A percentile compares a stretch with the other conserved stretches of the same genome.
These are phyloP conservation scores for Octonoba sinensis DNA, from an alignment of 2,888 invertebrate species.

Conservation along the genomic window DNA sequence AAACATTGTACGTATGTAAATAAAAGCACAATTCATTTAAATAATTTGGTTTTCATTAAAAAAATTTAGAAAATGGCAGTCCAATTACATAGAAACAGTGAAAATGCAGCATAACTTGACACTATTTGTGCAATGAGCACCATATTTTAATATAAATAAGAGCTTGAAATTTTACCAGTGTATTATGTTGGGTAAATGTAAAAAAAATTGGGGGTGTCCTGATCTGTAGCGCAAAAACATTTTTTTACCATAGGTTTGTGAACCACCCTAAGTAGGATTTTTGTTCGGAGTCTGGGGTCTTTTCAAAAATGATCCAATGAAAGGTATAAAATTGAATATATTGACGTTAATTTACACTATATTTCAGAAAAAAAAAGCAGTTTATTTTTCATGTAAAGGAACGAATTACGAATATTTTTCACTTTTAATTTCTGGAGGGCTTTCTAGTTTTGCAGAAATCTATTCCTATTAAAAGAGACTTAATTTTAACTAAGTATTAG, in stretches of 20 bases:
- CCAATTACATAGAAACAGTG: neutral
- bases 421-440: no score
- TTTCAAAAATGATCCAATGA: no score
- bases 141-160: no score
- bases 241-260: neutral
- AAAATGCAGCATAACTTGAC: neutral
- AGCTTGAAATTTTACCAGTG: neutral
- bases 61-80: neutral
- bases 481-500: no score
- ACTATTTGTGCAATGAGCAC: neutral
- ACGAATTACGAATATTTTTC: no score
- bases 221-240: neutral
- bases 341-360: no score
- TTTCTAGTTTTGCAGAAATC: no score
- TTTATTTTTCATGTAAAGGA: no score
- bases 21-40: neutral
- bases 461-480: no score
- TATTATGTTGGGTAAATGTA: neutral
- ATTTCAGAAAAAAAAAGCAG: no score
- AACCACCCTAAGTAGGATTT: slow-evolving; percentile 4
- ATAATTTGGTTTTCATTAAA: neutral
- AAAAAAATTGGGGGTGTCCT: neutral
- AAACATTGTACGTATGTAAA: neutral
- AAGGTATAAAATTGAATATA: no score
- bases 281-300: no score